These are phyloP conservation scores for Nibea coibor DNA, from an alignment of 2,113 vertebrate species.

Conservation along the genomic window DNA sequence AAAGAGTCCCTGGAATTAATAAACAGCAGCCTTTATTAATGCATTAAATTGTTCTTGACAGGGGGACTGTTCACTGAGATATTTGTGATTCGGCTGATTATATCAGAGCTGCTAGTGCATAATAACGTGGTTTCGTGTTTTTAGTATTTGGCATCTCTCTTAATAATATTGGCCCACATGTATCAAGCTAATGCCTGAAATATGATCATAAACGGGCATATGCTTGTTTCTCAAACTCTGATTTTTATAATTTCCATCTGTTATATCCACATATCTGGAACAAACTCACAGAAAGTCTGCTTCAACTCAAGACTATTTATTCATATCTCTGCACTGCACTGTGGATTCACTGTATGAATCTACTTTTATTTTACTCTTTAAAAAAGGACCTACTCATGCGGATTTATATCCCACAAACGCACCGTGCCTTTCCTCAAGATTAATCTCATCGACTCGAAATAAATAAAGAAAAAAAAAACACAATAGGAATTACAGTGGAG, in stretches of 20 bases:
- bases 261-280: background rate
- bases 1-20: constrained; percentile 51
- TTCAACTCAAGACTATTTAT: background rate
- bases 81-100: background rate
- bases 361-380: background rate
- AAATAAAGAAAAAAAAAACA: too few species aligned
- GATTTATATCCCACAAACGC: background rate
- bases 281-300: background rate
- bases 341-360: too few species aligned
- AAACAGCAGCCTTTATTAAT: constrained; percentile 10
- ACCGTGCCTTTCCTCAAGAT: background rate
- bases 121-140: background rate
- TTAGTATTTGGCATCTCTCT: background rate
- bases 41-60: constrained; percentile 11
- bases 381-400: background rate
- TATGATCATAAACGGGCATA: background rate
- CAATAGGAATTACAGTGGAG: background rate
- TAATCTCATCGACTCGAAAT: background rate
- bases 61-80: background rate
- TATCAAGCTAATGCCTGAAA: background rate
- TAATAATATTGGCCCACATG: background rate
- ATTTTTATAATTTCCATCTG: background rate
- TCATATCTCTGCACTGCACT: background rate
- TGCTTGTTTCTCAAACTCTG: background rate
- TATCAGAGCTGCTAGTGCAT: background rate